Evolutionary conservation across 1,140 invertebrate genomes (phyloP).

Genomic region (Heliothis virescens): DNA sequence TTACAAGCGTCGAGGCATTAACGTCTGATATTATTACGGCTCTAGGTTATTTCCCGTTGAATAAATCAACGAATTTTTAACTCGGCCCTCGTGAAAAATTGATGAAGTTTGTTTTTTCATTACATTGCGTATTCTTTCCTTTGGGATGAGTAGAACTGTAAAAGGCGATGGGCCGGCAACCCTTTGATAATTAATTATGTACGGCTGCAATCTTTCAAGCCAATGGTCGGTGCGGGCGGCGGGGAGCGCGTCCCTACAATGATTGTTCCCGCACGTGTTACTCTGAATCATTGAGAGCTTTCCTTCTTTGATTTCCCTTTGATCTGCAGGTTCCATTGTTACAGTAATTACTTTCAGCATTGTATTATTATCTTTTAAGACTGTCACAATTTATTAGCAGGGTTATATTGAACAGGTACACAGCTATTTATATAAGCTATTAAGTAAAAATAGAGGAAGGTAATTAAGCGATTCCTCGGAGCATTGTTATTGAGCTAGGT

Average conservation of each 20-base stretch:
- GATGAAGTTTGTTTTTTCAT: conserved; percentile 42
- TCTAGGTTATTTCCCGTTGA: conserved; percentile 49
- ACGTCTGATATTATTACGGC: conserved; percentile 49
- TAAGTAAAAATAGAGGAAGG: neutral
- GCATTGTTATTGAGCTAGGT: conserved; percentile 8
- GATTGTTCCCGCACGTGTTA: no score
- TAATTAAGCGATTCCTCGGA: conserved; percentile 16
- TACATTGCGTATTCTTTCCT: conserved; percentile 35
- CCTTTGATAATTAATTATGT: conserved; percentile 43
- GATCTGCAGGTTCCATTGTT: no score
- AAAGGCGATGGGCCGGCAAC: conserved; percentile 21
- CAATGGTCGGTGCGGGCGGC: neutral
- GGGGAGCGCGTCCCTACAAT: neutral
- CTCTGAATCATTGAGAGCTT: no score
- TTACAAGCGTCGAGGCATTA: conserved; percentile 51
- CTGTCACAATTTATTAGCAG: no score
- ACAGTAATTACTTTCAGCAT: no score
- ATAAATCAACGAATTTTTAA: conserved; percentile 50
- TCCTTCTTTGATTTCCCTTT: no score
- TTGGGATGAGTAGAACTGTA: conserved; percentile 34
- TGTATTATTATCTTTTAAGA: no score
- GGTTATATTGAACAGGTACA: no score
- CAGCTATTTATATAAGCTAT: neutral
- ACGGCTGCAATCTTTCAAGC: conserved; percentile 31
- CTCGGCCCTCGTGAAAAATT: conserved; percentile 34